Base-by-base conservation (phyloP, 2,888 invertebrate genomes). In the Drosophila diplacantha region DNA sequence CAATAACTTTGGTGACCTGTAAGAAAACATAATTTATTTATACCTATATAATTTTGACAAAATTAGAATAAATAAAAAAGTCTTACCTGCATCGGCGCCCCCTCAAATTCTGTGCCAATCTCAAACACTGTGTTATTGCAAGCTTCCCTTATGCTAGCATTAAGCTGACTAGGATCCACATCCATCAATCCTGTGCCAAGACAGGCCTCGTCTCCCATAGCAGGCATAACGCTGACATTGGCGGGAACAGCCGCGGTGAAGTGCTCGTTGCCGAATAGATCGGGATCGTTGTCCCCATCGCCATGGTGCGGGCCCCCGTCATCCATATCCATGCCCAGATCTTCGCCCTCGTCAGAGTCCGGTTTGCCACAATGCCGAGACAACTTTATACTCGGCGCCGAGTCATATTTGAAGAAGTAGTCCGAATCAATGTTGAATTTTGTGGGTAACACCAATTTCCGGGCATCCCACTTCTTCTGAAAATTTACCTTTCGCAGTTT, bases 101-200 rank as follows among this genome's bases (percentile, higher is more conserved):
- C 91, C 11, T 93, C 90, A 86, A 93, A 90, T 79, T 93, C 90
- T 5, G 90, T 89, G 1, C 90, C 90, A 32, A 88, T 88, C 72
- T 88, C 88, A 12, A 87, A 71, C 5, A 87, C 76, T 0, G 87
- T 87, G 47, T 84, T 79, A 61, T 84, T 85, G 50, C 62, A 54
- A 5, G 22, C 35, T 18, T 66, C 70, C 16, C 53, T 5, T 6
- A 16, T 49, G 39, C 38, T 24, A n/a, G 32, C 81, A 37, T 44
- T 37, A 4, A 24, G 38, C 12, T 43, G 50, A 5, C 50, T 51
- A 0, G 22, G 22, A 14, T 50, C 44, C 37, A 26, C 22, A 16
- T 62, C 37, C 56, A 56, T 32, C 22, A 29, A 5, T 7, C 32
- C 51, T 24, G 37, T 43, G 20, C 18, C 31, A 5, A 46, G 31